Conservation (phyloP, 1,140 invertebrate genomes). For the Lordiphosa clarofinis region DNA sequence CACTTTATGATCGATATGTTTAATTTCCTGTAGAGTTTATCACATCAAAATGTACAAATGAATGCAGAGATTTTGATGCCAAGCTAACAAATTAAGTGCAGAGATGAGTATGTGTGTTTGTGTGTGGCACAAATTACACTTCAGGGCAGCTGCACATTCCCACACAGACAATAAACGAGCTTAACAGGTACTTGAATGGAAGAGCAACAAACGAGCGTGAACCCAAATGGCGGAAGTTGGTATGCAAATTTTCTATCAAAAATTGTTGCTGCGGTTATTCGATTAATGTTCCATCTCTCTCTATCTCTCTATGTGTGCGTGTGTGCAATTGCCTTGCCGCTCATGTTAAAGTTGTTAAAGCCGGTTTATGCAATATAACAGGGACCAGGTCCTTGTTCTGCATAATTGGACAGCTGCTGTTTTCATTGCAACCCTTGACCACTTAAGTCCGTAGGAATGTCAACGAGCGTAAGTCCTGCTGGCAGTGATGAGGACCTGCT, state of each 20-base stretch:
- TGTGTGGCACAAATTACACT: conserved; percentile 55
- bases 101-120: neutral
- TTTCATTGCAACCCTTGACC: conserved; percentile 17
- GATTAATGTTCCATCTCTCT: conserved; percentile 35
- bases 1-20: conserved; percentile 7
- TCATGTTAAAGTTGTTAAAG: too few species aligned
- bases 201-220: conserved; percentile 32
- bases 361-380: too few species aligned
- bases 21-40: conserved; percentile 4
- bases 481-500: conserved; percentile 4
- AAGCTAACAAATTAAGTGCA: conserved; percentile 43
- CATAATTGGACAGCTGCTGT: too few species aligned
- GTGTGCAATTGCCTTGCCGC: too few species aligned
- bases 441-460: conserved; percentile 48
- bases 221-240: conserved; percentile 42
- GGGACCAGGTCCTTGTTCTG: too few species aligned
- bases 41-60: conserved; percentile 24
- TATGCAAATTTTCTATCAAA: conserved; percentile 57
- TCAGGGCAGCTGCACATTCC: conserved; percentile 19
- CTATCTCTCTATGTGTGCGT: neutral
- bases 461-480: conserved; percentile 13
- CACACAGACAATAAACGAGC: conserved; percentile 31
- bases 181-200: conserved; percentile 42
- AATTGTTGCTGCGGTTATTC: conserved; percentile 21
- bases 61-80: conserved; percentile 27